These are phyloP conservation scores for Acrobasis suavella DNA, from an alignment of 2,888 invertebrate species.

Conservation along the genomic window DNA sequence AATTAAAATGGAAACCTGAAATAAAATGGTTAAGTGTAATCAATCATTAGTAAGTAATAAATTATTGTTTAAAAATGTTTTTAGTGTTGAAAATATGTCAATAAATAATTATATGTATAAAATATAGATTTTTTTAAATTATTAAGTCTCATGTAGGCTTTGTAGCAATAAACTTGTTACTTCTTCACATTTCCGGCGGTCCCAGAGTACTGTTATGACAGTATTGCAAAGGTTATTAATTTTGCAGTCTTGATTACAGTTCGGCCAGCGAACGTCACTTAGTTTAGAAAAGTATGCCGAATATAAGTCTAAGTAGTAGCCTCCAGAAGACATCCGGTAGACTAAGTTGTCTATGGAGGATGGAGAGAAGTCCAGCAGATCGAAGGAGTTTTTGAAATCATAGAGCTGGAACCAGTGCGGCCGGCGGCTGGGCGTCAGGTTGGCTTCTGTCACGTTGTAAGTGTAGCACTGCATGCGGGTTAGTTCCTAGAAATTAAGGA, in stretches of 20 bases:
- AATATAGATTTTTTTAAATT: conserved; percentile 2
- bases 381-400: conserved; percentile 86
- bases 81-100: conserved; percentile 27
- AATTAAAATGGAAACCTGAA: conserved; percentile 81
- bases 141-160: not conserved
- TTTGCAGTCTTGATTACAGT: conserved; percentile 74
- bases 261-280: conserved; percentile 72
- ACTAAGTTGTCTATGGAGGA: conserved; percentile 84
- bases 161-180: conserved; percentile 30
- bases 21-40: conserved; percentile 81
- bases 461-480: conserved; percentile 87
- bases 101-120: not conserved
- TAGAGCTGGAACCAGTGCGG: conserved; percentile 90
- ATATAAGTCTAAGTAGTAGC: conserved; percentile 74
- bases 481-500: conserved; percentile 74
- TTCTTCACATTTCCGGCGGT: conserved; percentile 63
- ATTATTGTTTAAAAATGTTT: conserved; percentile 39
- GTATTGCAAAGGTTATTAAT: conserved; percentile 79
- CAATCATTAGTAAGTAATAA: conserved; percentile 44
- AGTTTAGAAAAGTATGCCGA: conserved; percentile 79
- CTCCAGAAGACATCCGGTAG: conserved; percentile 79
- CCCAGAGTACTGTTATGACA: conserved; percentile 78
- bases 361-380: conserved; percentile 83
- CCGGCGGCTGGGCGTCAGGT: conserved; percentile 74
- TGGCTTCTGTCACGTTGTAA: conserved; percentile 89